Base-by-base conservation (phyloP, 2,888 invertebrate genomes). In the Erebia ligea region DNA sequence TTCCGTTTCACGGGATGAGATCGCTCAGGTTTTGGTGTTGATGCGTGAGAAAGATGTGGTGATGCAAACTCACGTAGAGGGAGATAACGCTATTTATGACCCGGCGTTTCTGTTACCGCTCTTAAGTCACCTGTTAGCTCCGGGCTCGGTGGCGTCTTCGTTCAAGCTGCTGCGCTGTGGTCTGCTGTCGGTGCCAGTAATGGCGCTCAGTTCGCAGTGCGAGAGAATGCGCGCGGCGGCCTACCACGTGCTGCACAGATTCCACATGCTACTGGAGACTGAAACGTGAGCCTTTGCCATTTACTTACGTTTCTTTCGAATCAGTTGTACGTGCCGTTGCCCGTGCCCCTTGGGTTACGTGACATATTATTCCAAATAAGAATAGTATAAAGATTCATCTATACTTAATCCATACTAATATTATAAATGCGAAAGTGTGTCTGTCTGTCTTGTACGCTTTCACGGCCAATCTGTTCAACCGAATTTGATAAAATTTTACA, bases 41-140 rank as follows among this genome's bases (percentile, higher is more conserved):
- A 76, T 82, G 17, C 81, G 78, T 62, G 79, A 78, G 17, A 65
- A 71, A 0, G 89, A 90, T 69, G 73, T 88, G 13, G 74, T 80
- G 13, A 78, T 80, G 8, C 70, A 77, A 1, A 86, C 87, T 2
- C 89, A 90, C 73, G 13, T 76, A 4, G 82, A 83, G 57, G 75
- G 76, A 0, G 86, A 86, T 48, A 84, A 84, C 52, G 86, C 92
- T 4, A 90, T 96, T 67, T 98, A 98, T 79, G 98, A 98, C 89
- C 96, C 98, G 1, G 94, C 96, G 40, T 98, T 98, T 84, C 90
- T 98, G 76, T 92, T 98, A 68, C 97, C 98, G 0, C 84, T 98
- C 11, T 94, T 98, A 83, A 95, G 95, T 74, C 95, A 96, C 81
- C 87, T 97, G 59, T 90, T 98, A 74, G 95, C 96, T 0, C 96